These are phyloP conservation scores for Cephalopachus bancanus DNA, from an alignment of 2,797 vertebrate genomes.

Conservation along the genomic window DNA sequence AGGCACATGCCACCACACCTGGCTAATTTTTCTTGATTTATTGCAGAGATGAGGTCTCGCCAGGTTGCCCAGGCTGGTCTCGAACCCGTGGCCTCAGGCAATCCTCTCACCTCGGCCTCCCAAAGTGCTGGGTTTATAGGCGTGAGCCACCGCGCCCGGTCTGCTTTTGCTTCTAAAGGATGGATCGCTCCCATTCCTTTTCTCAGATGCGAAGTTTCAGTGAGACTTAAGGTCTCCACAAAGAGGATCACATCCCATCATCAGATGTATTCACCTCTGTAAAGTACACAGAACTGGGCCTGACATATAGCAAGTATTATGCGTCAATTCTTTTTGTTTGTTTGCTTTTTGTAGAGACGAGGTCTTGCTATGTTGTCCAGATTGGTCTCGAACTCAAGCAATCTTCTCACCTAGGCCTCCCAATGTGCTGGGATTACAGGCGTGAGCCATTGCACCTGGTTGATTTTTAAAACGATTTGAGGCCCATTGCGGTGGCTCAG, in stretches of 20 bases:
- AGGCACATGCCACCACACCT: no score
- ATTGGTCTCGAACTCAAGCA: background rate
- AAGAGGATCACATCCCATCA: background rate
- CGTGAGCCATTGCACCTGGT: background rate
- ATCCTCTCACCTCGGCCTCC: no score
- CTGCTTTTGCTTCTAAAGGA: background rate
- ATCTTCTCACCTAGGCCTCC: background rate
- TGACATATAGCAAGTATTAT: background rate
- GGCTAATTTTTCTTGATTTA: no score
- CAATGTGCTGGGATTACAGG: background rate
- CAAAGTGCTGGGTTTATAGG: no score
- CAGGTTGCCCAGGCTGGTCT: no score
- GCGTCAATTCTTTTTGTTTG: no score
- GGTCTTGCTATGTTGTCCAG: background rate
- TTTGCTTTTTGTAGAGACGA: background rate
- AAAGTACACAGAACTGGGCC: background rate
- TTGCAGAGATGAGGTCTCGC: no score
- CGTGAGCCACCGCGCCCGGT: no score
- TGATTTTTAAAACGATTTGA: no score
- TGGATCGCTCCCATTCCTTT: background rate
- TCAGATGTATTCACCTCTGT: background rate
- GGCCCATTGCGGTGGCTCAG: no score
- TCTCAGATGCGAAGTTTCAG: background rate
- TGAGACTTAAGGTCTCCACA: background rate
- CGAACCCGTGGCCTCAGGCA: no score